Percentiles rank a stretch among this genome's conserved stretches.
Evolutionary conservation across 1,140 invertebrate genomes (phyloP).

Genomic region (Zaprionus davidi): DNA sequence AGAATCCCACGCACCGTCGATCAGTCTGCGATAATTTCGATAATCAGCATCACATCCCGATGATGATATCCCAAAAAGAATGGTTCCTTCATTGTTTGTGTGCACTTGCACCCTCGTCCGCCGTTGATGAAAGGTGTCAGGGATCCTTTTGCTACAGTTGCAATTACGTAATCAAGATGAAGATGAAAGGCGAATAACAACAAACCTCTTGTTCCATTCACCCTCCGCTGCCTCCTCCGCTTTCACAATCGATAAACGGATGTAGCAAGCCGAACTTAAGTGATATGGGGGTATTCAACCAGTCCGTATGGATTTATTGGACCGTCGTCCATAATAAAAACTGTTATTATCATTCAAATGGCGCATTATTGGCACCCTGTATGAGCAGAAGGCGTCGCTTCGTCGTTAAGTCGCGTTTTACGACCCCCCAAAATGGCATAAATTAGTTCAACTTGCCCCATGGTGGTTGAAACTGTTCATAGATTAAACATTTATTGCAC

Average conservation of each 20-base stretch:
- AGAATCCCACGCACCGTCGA: slow-evolving; percentile 69
- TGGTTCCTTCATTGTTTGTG: slow-evolving; percentile 39
- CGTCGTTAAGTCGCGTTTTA: slow-evolving; percentile 70
- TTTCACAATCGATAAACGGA: slow-evolving; percentile 65
- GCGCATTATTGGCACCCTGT: slow-evolving; percentile 53
- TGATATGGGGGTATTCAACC: background rate
- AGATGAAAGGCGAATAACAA: slow-evolving; percentile 8
- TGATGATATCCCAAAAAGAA: slow-evolving; percentile 28
- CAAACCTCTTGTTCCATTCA: background rate
- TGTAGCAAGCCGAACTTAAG: slow-evolving; percentile 22
- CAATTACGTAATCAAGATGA: slow-evolving; percentile 75
- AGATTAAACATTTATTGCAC: slow-evolving; percentile 52
- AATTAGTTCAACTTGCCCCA: slow-evolving; percentile 12
- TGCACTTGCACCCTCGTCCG: slow-evolving; percentile 24
- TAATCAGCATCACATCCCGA: slow-evolving; percentile 38
- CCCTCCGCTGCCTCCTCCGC: slow-evolving; percentile 7
- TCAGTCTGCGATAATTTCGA: slow-evolving; percentile 39
- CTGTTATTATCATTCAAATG: slow-evolving; percentile 77
- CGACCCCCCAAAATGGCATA: slow-evolving; percentile 17
- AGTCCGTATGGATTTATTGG: slow-evolving; percentile 48
- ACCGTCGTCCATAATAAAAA: slow-evolving; percentile 63
- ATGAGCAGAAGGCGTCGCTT: slow-evolving; percentile 5
- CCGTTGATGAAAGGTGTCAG: slow-evolving; percentile 35
- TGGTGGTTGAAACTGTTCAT: slow-evolving; percentile 48
- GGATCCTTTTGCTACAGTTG: slow-evolving; percentile 62